These are phyloP conservation scores for Aselliscus stoliczkanus DNA, from an alignment of 2,797 vertebrate species.

Conservation along the genomic window DNA sequence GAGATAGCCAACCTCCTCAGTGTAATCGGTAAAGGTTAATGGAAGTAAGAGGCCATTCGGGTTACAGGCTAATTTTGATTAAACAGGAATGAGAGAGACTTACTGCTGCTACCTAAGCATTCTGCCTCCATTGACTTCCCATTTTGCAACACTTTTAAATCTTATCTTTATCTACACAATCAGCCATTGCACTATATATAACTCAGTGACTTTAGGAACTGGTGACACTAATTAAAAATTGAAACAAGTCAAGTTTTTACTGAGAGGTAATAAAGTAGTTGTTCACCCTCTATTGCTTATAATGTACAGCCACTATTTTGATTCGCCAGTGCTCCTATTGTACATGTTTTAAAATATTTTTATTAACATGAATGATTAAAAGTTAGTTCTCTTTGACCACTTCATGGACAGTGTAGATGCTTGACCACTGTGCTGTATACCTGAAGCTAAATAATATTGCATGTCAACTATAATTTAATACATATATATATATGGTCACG, in stretches of 20 bases:
- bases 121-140: not conserved
- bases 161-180: not conserved
- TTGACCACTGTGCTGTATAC: too few relatives aligned
- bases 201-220: not conserved
- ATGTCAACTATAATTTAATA: too few relatives aligned
- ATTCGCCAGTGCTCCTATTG: not conserved
- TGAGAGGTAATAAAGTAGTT: not conserved
- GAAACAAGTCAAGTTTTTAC: not conserved
- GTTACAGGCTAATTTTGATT: not conserved
- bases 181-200: not conserved
- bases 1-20: not conserved
- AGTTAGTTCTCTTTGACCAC: too few relatives aligned
- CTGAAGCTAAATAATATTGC: too few relatives aligned
- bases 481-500: too few relatives aligned
- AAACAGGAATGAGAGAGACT: not conserved
- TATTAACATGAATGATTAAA: not conserved
- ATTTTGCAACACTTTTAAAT: slow-evolving; percentile 7
- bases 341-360: not conserved
- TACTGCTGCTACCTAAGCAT: not conserved
- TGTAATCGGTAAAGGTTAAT: not conserved
- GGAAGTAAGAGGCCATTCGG: not conserved
- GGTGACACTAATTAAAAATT: not conserved
- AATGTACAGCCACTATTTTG: not conserved
- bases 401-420: too few relatives aligned
- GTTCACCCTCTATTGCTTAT: not conserved